Evolutionary conservation across 2,888 invertebrate genomes (phyloP), one percentile per base, ranked within the genome.

Genomic region (Aricia artaxerxes): DNA sequence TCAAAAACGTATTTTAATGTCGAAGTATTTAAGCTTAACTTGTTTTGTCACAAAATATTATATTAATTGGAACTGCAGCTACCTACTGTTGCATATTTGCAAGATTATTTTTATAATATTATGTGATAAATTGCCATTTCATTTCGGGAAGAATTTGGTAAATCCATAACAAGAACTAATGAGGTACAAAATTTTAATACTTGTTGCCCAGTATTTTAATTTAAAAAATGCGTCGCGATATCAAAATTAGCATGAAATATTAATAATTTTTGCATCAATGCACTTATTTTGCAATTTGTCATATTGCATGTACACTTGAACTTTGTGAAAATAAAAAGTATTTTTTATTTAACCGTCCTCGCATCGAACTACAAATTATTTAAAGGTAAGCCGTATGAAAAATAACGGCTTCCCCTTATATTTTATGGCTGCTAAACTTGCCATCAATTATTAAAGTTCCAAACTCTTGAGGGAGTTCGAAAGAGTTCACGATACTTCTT

Each of bases 401-500:
- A 91, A 91, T 92, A 84, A 90, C 87, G 83, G 85, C 85, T 85
- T 84, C 87, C 87, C 87, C 89, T 89, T 89, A 92, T 93, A 92
- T 91, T 91, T 94, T 92, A 93, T 89, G 88, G 87, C 83, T 90
- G 92, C 90, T 92, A 92, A 92, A 93, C 91, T 93, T 91, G 88
- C 89, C 89, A 93, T 94, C 92, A 94, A 94, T 94, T 94, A 93
- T 94, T 94, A 92, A 94, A 93, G 90, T 89, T 88, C 87, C 85
- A 83, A 84, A 85, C 84, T 90, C 92, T 88, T 90, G 80, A 78
- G 90, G 89, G 94, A 90, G 85, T 83, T 88, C 78, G 79, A 81
- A 81, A 84, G 83, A 92, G 92, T 87, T 86, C 88, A 75, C 78
- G 79, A 77, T 80, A 80, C 79, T 79, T 80, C 83, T 78, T 82